phyloP scores from a whole-genome alignment of 2,113 vertebrate species.

The Corythoichthys intestinalis region DNA sequence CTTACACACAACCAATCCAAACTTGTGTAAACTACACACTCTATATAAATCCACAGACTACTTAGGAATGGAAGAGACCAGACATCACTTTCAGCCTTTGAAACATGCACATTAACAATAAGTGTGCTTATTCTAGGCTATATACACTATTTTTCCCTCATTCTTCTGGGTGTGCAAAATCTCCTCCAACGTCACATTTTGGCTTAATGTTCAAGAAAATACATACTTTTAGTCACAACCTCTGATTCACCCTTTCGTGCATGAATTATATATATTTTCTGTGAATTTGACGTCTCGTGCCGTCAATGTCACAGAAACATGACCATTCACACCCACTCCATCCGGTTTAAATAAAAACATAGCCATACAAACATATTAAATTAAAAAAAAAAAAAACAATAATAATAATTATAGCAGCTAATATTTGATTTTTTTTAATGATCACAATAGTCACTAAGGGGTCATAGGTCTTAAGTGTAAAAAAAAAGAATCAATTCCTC shows the following conservation, averaged over 20 bases:
- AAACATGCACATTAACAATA: not conserved
- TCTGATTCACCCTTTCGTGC: not conserved
- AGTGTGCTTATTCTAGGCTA: too few species aligned
- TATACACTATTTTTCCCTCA: not conserved
- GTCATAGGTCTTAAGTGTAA: too few species aligned
- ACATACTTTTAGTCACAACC: not conserved
- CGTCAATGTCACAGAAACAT: too few species aligned
- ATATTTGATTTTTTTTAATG: too few species aligned
- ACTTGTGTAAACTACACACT: conserved; percentile 64
- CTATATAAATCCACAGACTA: conserved; percentile 53
- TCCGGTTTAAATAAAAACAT: too few species aligned
- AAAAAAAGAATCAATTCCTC: too few species aligned
- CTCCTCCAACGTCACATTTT: not conserved
- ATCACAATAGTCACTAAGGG: too few species aligned
- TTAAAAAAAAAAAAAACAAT: too few species aligned
- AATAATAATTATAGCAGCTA: too few species aligned
- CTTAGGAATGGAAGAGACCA: conserved; percentile 37
- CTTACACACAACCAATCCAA: conserved; percentile 45
- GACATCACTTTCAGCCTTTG: conserved; percentile 19
- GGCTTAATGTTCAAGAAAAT: not conserved
- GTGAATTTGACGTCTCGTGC: too few species aligned
- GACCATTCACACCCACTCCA: too few species aligned
- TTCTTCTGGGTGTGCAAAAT: not conserved
- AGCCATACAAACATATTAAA: too few species aligned
- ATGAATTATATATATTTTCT: not conserved